A percentile compares a stretch with the other conserved stretches of the same genome.
phyloP scores from a whole-genome alignment of 2,797 vertebrate species.

The Pagetopsis macropterus region DNA sequence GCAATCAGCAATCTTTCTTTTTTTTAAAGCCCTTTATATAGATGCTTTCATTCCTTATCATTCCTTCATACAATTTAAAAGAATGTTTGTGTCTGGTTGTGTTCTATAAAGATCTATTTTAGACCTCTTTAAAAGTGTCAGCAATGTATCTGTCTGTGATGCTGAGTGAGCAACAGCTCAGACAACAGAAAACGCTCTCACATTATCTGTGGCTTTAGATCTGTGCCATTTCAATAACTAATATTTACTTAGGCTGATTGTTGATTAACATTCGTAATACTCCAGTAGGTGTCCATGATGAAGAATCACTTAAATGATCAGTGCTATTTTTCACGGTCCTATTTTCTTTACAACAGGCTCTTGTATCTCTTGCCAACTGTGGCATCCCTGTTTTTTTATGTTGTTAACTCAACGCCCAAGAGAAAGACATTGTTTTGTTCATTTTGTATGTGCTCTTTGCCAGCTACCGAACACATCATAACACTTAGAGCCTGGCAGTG shows the following conservation, averaged over 20 bases:
- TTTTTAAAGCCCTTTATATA: constrained; percentile 17
- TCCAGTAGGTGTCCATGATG: constrained; percentile 7
- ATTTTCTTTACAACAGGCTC: constrained; percentile 12
- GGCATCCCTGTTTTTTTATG: constrained; percentile 9
- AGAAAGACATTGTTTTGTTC: constrained; percentile 43
- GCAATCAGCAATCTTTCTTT: background rate
- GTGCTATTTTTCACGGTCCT: constrained; percentile 8
- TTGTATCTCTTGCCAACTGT: constrained; percentile 21
- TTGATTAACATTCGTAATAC: constrained; percentile 33
- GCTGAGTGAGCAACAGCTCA: constrained; percentile 29
- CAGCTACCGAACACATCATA: constrained; percentile 42
- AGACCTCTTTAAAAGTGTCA: constrained; percentile 17
- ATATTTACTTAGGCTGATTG: constrained; percentile 37
- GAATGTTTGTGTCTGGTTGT: constrained; percentile 3
- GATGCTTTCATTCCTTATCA: constrained; percentile 27
- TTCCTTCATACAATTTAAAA: constrained; percentile 23
- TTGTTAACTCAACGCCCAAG: constrained; percentile 40
- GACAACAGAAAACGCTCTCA: constrained; percentile 12
- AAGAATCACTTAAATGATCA: constrained; percentile 14
- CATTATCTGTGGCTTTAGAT: constrained; percentile 4
- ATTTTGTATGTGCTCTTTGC: constrained; percentile 29
- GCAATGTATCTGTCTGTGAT: constrained; percentile 33
- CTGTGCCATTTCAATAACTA: background rate
- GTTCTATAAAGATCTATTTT: constrained; percentile 42
- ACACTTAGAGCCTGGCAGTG: constrained; percentile 5